A percentile compares a stretch with the other conserved stretches of the same genome.
phyloP scores from a whole-genome alignment of 1,140 invertebrate genomes.

The Palaemon carinicauda region DNA sequence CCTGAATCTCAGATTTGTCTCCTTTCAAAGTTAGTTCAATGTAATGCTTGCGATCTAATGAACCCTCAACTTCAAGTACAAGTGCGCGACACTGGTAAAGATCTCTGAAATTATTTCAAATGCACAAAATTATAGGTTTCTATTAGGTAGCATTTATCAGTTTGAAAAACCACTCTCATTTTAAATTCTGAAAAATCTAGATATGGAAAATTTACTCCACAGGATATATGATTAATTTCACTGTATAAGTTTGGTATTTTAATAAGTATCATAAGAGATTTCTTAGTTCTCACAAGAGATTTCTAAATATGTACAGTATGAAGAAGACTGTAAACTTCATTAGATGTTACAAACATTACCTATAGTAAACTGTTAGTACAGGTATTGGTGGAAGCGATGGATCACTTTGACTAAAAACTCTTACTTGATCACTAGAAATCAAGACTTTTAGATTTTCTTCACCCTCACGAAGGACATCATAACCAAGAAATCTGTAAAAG shows the following conservation, averaged over 20 bases:
- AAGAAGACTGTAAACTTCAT: constrained; percentile 67
- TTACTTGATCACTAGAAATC: constrained; percentile 79
- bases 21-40: constrained; percentile 76
- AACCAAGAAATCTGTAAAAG: constrained; percentile 76
- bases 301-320: neutral
- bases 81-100: constrained; percentile 59
- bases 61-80: constrained; percentile 62
- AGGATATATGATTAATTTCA: no score
- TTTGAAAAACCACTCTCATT: no score
- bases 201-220: no score
- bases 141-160: no score
- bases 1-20: constrained; percentile 63
- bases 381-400: constrained; percentile 68
- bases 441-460: constrained; percentile 77
- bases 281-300: no score
- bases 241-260: no score
- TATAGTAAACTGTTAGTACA: constrained; percentile 75
- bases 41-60: constrained; percentile 69
- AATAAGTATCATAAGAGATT: no score
- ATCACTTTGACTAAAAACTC: constrained; percentile 74
- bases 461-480: constrained; percentile 78
- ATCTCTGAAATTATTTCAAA: constrained; percentile 44
- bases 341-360: constrained; percentile 69
- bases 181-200: no score
- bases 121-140: neutral